phyloP scores from a whole-genome alignment of 2,888 invertebrate species.

The Agonopterix subpropinquella region DNA sequence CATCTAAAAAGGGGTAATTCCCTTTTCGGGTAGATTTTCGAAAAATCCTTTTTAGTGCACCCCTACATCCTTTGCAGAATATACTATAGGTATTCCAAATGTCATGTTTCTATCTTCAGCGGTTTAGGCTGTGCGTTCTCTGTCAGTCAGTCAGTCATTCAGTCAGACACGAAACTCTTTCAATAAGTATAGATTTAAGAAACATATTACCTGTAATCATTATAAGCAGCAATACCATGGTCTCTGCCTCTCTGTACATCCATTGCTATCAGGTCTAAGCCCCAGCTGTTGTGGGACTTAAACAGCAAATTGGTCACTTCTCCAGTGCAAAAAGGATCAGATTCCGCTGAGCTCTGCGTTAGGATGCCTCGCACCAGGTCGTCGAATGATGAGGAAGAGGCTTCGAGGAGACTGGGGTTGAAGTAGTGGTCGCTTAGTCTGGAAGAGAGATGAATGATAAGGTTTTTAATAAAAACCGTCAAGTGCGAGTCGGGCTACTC shows the following conservation, averaged over 20 bases:
- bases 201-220: slow-evolving; percentile 69
- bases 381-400: slow-evolving; percentile 62
- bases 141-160: too few species aligned
- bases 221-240: slow-evolving; percentile 79
- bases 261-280: slow-evolving; percentile 78
- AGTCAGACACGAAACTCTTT: too few species aligned
- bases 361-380: slow-evolving; percentile 73
- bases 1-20: too few species aligned
- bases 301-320: slow-evolving; percentile 68
- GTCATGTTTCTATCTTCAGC: too few species aligned
- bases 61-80: too few species aligned
- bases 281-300: slow-evolving; percentile 61
- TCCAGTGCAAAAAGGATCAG: slow-evolving; percentile 72
- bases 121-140: too few species aligned
- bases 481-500: too few species aligned
- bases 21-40: too few species aligned
- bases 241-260: slow-evolving; percentile 80
- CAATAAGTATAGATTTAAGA: too few species aligned
- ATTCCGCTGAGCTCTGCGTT: slow-evolving; percentile 71
- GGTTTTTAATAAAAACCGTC: too few species aligned
- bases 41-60: too few species aligned
- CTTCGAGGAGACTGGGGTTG: slow-evolving; percentile 72
- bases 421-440: slow-evolving; percentile 75
- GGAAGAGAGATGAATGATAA: slow-evolving; percentile 13
- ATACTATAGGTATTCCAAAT: too few species aligned